Base-by-base conservation (phyloP, 2,888 invertebrate species). In the Monopis laevigella region DNA sequence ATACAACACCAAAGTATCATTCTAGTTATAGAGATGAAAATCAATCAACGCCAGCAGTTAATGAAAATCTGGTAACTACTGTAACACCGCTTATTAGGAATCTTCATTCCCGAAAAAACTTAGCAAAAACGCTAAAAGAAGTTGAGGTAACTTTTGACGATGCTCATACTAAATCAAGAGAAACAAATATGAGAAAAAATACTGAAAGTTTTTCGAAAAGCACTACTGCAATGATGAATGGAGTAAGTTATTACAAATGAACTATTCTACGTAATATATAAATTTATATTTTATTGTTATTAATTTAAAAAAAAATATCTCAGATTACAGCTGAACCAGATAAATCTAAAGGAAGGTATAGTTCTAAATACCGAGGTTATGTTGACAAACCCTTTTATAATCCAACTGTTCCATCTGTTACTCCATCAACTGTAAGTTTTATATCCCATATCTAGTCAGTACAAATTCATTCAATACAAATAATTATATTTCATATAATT, bases 341-440 rank as follows among this genome's bases (percentile, higher is more conserved):
- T 55, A 83, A 82, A 58, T 64, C 71, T 51, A 70, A 74, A 55
- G 73, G 72, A 59, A 71, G 83, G 53, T 86, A 81, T 65, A 85
- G 86, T 65, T 81, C 86, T 45, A 82, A 84, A 60, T 86, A 84
- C 60, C 74, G 85, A 55, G 73, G 73, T 42, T 72, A 75, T 45
- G 60, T 80, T 41, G 82, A 85, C 41, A 80, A 82, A 53, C 84
- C 86, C 39, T 80, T 78, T 56, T 87, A 87, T 64, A 80, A 84
- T 61, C 83, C 86, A 45, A 86, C 86, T 45, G 84, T 87, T 52
- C 86, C 86, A 36, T 73, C 82, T 45, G 69, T 84, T 43, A 83
- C 83, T 53, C 65, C 83, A 52, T 71, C 81, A 57, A 78, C 74
- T 65, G 78, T 82, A 71, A 80, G 82, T 73, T 69, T 58, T n/a